Evolutionary conservation across 2,888 invertebrate genomes (phyloP), one percentile per base, ranked within the genome.

Genomic region (Catocala fraxini): DNA sequence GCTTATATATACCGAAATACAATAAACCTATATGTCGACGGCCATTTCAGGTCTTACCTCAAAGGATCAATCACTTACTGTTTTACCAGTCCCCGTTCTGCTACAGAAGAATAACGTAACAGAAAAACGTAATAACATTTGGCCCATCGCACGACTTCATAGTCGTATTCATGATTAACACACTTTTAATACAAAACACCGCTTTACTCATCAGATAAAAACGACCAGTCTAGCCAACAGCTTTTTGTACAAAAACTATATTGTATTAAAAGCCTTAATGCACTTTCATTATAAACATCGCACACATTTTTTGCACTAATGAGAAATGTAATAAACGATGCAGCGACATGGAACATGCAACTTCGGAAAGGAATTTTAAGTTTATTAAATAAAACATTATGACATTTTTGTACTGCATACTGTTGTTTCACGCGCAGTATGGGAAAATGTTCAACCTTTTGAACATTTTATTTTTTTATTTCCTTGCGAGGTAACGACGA

Each of bases 311-410:
- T 61, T 63, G n/a, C 35, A 46, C 42, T 68, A 63, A 63, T 75
- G 59, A 65, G 68, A 64, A 75, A 68, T 52, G 62, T 64, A 63
- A 71, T 63, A 68, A 68, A 47, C 62, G 61, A 63, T 63, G 65
- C 59, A 68, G 35, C 10, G 51, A 55, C 58, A 41, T 58, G 63
- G 52, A 63, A 58, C 51, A 46, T 56, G 35, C 51, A 47, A 39
- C 51, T 46, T 33, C 13, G 62, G 43, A 63, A 58, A 52, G 51
- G 61, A 65, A 75, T 75, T 65, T 71, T 62, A 61, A 64, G 62
- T 49, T 57, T 56, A 52, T 57, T 45, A 12, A 57, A 65, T 57
- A 47, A 12, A 57, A 65, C 11, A 51, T 51, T 49, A 51, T 51
- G 43, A 59, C 46, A 46, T 52, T 47, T n/a, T 33, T 56, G n/a